Conservation (phyloP, 2,797 vertebrate genomes). For the Champsocephalus esox region DNA sequence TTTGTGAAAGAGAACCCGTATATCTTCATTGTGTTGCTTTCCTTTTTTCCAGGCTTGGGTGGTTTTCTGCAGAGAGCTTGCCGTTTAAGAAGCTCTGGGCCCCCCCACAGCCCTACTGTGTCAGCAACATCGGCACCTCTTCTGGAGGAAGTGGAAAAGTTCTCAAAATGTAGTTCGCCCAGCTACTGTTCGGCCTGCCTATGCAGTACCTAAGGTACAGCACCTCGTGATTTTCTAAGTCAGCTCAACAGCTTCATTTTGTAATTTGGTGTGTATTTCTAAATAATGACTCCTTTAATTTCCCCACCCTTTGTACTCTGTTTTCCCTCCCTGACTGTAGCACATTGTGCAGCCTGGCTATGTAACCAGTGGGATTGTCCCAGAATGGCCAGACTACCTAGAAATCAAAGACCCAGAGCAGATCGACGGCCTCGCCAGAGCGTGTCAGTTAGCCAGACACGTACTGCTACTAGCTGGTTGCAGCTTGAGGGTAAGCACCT, state of each 20-base stretch:
- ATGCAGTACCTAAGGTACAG: constrained; percentile 82
- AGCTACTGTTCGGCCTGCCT: constrained; percentile 77
- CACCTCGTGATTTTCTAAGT: neutral
- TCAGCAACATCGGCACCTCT: constrained; percentile 76
- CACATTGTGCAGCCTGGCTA: constrained; percentile 97
- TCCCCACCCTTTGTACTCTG: constrained; percentile 23
- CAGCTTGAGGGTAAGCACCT: constrained; percentile 80
- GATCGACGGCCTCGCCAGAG: constrained; percentile 91
- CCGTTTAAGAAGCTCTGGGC: constrained; percentile 26
- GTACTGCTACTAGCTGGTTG: constrained; percentile 91
- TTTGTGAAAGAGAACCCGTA: neutral
- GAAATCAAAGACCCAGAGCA: constrained; percentile 97
- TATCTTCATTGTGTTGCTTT: constrained; percentile 6
- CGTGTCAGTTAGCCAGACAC: constrained; percentile 94
- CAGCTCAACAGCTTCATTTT: neutral
- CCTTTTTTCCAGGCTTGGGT: constrained; percentile 53
- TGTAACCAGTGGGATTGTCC: constrained; percentile 89
- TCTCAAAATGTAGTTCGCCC: constrained; percentile 80
- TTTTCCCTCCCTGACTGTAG: constrained; percentile 76
- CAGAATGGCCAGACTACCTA: constrained; percentile 95
- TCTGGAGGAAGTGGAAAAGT: constrained; percentile 82
- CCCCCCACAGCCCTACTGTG: constrained; percentile 29
- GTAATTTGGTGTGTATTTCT: constrained; percentile 36
- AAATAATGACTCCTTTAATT: neutral
- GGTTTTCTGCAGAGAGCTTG: constrained; percentile 59